Evolutionary conservation across 1,140 invertebrate genomes (phyloP).

Genomic region (Mactra quadrangularis): DNA sequence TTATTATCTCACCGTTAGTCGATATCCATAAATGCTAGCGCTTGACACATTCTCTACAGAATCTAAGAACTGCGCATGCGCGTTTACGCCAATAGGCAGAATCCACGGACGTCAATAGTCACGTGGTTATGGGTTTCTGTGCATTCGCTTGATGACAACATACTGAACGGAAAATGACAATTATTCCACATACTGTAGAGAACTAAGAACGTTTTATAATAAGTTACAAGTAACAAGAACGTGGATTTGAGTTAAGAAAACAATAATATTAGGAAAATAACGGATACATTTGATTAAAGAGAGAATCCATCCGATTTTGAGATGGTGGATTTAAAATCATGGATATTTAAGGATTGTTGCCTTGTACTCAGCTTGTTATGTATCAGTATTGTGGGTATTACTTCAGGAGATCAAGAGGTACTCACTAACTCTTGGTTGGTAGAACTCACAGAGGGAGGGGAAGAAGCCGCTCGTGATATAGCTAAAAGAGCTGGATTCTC

Average conservation of each 20-base stretch:
- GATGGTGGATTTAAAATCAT: slow-evolving; percentile 54
- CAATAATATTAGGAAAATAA: no score
- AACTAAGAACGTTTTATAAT: not conserved
- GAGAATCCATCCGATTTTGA: slow-evolving; percentile 24
- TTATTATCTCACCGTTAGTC: not conserved
- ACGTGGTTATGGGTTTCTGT: slow-evolving; percentile 43
- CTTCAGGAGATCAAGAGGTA: slow-evolving; percentile 46
- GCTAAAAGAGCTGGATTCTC: slow-evolving; percentile 57
- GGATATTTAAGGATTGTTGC: slow-evolving; percentile 23
- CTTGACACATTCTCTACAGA: slow-evolving; percentile 21
- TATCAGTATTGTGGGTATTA: slow-evolving; percentile 18
- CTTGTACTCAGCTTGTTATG: slow-evolving; percentile 33
- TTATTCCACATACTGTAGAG: not conserved
- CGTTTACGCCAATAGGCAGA: slow-evolving; percentile 28
- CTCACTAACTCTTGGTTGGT: slow-evolving; percentile 57
- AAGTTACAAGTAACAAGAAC: not conserved
- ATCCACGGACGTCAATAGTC: slow-evolving; percentile 59
- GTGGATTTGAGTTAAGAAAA: no score
- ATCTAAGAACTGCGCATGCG: slow-evolving; percentile 48
- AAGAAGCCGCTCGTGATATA: slow-evolving; percentile 37
- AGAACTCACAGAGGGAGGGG: slow-evolving; percentile 36
- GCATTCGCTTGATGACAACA: slow-evolving; percentile 43
- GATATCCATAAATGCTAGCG: slow-evolving; percentile 38
- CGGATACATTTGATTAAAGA: not conserved
- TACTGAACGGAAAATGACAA: slow-evolving; percentile 35